Conservation (phyloP, 1,140 invertebrate species). For the Eumeta japonica region DNA sequence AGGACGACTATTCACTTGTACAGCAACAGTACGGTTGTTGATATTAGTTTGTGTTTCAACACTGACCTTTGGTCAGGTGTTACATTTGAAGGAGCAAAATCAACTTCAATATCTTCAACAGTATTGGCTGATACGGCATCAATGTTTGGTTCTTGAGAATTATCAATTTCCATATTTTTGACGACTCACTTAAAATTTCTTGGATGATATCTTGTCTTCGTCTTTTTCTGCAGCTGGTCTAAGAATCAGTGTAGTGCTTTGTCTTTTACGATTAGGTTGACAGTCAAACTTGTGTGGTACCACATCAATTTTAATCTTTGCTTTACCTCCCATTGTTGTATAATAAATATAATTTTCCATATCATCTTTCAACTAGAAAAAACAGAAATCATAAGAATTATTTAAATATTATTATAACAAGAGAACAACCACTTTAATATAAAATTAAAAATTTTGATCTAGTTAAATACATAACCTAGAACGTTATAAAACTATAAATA, state of each 20-base stretch:
- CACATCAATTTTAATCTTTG: conserved; percentile 1
- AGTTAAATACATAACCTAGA: conserved; percentile 1
- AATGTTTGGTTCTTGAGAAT: conserved; percentile 1
- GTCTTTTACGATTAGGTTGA: conserved; percentile 1
- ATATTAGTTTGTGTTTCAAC: conserved; percentile 1
- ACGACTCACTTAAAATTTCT: conserved; percentile 1
- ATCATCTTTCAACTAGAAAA: conserved; percentile 1
- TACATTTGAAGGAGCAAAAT: conserved; percentile 1
- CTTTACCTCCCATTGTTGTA: conserved; percentile 1
- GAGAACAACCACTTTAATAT: background rate
- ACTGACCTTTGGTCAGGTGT: background rate
- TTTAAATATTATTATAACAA: conserved; percentile 1
- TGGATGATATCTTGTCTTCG: background rate
- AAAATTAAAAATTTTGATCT: background rate
- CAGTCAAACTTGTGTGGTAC: conserved; percentile 1
- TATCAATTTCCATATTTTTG: conserved; percentile 1
- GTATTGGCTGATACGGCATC: conserved; percentile 1
- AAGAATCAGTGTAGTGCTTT: background rate
- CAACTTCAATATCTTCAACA: conserved; percentile 1
- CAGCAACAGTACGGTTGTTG: conserved; percentile 1
- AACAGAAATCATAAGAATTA: conserved; percentile 1
- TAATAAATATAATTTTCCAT: conserved; percentile 1
- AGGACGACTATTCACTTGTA: conserved; percentile 1
- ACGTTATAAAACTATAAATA: background rate
- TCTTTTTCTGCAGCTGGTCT: conserved; percentile 1